Percentiles rank a stretch among this genome's conserved stretches.
Evolutionary conservation across 1,140 invertebrate species (phyloP).

Genomic region (Thalassaphorura encarpata): DNA sequence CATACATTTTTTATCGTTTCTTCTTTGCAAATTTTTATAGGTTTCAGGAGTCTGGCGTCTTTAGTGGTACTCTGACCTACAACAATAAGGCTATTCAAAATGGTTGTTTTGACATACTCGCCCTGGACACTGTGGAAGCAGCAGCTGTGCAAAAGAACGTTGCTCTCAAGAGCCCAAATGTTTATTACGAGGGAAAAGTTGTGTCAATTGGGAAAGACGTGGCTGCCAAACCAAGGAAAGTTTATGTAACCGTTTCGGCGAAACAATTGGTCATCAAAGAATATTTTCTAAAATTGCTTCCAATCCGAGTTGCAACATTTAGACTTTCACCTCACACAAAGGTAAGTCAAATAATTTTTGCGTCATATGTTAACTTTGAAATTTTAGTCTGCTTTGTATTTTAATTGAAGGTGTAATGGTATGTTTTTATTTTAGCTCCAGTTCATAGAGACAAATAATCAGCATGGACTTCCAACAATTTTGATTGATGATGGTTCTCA

Average conservation of each 20-base stretch:
- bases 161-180: conserved; percentile 66
- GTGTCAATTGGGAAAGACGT: conserved; percentile 58
- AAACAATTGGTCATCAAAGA: conserved; percentile 87
- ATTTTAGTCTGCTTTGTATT: too few species aligned
- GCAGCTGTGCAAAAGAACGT: conserved; percentile 78
- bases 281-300: conserved; percentile 82
- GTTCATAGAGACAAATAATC: conserved; percentile 25
- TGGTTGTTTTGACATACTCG: conserved; percentile 86
- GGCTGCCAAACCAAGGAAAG: conserved; percentile 66
- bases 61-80: conserved; percentile 48
- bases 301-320: conserved; percentile 82
- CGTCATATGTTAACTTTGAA: too few species aligned
- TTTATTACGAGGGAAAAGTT: conserved; percentile 74
- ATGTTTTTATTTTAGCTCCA: conserved; percentile 18
- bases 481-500: conserved; percentile 85
- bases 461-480: conserved; percentile 44
- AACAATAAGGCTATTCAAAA: conserved; percentile 67
- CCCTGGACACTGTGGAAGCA: conserved; percentile 62
- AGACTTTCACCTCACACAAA: conserved; percentile 84
- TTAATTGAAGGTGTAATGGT: too few species aligned
- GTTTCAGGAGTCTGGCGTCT: conserved; percentile 24
- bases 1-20: too few species aligned
- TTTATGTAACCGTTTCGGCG: conserved; percentile 74
- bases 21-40: too few species aligned
- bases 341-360: conserved; percentile 41